Evolutionary conservation across 2,113 vertebrate genomes (phyloP), one percentile per base, ranked within the genome.

Genomic region (Rhinichthys klamathensis): DNA sequence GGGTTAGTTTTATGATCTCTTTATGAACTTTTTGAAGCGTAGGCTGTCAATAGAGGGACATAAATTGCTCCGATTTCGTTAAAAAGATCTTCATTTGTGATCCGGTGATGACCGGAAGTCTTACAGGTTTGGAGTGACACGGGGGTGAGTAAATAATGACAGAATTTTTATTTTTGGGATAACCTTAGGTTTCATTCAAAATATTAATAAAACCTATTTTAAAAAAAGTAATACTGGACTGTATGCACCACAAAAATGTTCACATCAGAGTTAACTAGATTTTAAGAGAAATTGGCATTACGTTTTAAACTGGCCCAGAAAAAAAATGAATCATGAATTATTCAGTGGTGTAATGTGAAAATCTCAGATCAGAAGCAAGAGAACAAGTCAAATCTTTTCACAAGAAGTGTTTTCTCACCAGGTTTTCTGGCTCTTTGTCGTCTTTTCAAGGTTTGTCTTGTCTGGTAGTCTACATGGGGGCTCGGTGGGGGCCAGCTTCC

Each of bases 401-500:
- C 23, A 46, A 32, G 15, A 30, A 56, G 18, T 77, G 74, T 56
- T 77, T 77, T 35, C 18, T 15, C 21, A 38, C 27, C 27, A 70
- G 35, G 18, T 35, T 41, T 38, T 21, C 9, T 12, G 21, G 32
- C 67, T 69, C 8, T 38, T 8, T 69, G 30, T 32, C 1, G 0
- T 11, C 1, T 35, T 67, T 75, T 73, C 3, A 88, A 97, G 97
- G 91, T 99, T 99, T 87, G 96, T 99, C 72, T 94, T 99, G 77
- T 98, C 97, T 13, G 98, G 95, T 86, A 98, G 97, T 90, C 94
- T 99, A 35, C 97, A 98, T 0, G 98, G 97, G 2, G 98, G 98
- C 82, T 96, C 96, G 0, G 96, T 99, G 87, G 96, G 97, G 46
- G 96, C 97, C 89, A 99, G 97, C 90, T 98, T 98, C 90, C 97